Base-by-base conservation (phyloP, 2,797 vertebrate species). In the Lepilemur septentrionalis region DNA sequence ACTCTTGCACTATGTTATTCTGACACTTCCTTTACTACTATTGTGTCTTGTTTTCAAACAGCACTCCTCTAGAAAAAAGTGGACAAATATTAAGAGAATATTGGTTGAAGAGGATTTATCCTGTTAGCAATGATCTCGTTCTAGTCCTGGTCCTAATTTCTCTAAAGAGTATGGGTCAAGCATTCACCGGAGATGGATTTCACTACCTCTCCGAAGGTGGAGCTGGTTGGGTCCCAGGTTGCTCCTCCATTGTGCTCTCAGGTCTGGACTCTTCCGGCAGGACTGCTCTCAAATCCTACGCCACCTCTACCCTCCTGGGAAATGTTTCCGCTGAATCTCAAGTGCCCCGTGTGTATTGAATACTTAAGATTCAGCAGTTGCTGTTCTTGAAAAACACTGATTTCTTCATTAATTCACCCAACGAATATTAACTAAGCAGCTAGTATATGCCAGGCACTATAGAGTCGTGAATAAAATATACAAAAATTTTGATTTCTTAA, bases 161-260 rank as follows among this genome's bases (percentile, higher is more conserved):
- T 69, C 57, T 28, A 23, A 95, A 75, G 75, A 65, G 35, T 15
- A 2, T 3, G 1, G 38, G 35, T 72, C 38, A 92, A 59, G 50
- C 30, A 30, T 52, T 69, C 7, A 6, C 14, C 15, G 41, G 35
- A 67, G 32, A 70, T 2, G 61, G 76, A 13, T 7, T 6, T 20
- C 52, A 7, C 6, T n/a, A 7, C 11, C 12, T 23, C 43, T 48
- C 8, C 2, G 23, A 20, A 72, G 13, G 11, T 41, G 50, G 38
- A 59, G 28, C 0, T 82, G 43, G 25, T 20, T 10, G 7, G 52
- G 59, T 59, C 15, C 3, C 38, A 7, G 1, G 6, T 18, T 35
- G 3, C 23, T 15, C 46, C 50, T 35, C 25, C 25, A 4, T 7
- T 4, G 7, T 65, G 38, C 3, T 0, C 50, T 30, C 46, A 7